These are phyloP conservation scores for Bufo gargarizans DNA, from an alignment of 2,113 vertebrate genomes.

Conservation along the genomic window DNA sequence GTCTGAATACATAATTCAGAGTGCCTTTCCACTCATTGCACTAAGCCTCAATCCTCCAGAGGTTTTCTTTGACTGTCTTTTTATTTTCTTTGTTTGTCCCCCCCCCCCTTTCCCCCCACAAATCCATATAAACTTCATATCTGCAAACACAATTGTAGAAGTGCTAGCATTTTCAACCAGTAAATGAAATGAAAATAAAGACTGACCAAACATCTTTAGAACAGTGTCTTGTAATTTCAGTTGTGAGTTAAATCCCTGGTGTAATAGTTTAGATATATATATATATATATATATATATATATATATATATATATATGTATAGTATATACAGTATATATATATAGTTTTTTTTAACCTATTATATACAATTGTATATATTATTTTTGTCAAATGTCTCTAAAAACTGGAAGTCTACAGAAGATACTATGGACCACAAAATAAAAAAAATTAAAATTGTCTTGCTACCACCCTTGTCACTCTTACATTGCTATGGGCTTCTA, in stretches of 20 bases:
- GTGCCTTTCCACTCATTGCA: conserved; percentile 65
- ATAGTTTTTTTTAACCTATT: too few species aligned
- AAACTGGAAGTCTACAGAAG: too few species aligned
- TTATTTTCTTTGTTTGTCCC: conserved; percentile 60
- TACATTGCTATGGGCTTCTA: too few species aligned
- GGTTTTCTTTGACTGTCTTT: conserved; percentile 68
- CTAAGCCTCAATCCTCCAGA: conserved; percentile 69
- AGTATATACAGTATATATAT: too few species aligned
- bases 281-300: too few species aligned
- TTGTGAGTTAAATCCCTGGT: not conserved
- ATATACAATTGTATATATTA: too few species aligned
- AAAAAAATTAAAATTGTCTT: too few species aligned
- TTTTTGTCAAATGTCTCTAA: too few species aligned
- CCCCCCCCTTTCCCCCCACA: conserved; percentile 29
- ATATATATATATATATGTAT: too few species aligned
- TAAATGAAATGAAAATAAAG: not conserved
- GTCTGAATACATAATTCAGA: conserved; percentile 68
- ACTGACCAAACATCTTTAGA: not conserved
- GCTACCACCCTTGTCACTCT: too few species aligned
- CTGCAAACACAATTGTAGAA: conserved; percentile 66
- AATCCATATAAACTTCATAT: conserved; percentile 64
- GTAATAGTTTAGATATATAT: not conserved
- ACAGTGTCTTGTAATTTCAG: not conserved
- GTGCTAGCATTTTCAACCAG: conserved; percentile 50
- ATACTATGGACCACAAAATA: too few species aligned